Percentiles rank a stretch among this genome's conserved stretches.
phyloP scores from a whole-genome alignment of 2,113 vertebrate genomes.

The Ciconia boyciana region DNA sequence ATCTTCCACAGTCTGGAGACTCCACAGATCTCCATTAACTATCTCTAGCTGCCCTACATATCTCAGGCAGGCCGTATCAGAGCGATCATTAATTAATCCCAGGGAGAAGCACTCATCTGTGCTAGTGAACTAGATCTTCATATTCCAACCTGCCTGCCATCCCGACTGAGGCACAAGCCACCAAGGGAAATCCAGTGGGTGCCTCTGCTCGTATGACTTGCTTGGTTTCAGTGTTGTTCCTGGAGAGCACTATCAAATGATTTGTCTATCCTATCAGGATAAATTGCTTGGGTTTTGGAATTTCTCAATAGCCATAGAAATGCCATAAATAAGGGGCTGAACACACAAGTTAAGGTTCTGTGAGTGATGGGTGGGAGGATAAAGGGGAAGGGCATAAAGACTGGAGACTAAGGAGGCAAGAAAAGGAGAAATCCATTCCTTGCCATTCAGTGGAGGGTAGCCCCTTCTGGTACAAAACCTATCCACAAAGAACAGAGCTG shows the following conservation, averaged over 20 bases:
- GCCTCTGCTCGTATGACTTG: not conserved
- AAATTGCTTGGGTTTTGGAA: not conserved
- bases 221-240: not conserved
- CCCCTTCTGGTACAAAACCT: not conserved
- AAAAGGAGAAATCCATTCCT: not conserved
- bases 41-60: not conserved
- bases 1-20: not conserved
- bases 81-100: conserved; percentile 40
- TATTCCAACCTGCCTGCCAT: not conserved
- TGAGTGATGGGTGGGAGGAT: not conserved
- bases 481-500: not conserved
- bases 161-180: not conserved
- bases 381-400: not conserved
- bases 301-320: not conserved
- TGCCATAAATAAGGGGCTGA: not conserved
- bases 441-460: not conserved
- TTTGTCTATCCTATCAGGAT: not conserved
- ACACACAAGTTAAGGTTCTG: not conserved
- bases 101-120: conserved; percentile 9
- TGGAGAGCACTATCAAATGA: not conserved
- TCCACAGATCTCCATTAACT: not conserved
- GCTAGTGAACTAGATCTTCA: not conserved
- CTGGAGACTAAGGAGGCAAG: not conserved
- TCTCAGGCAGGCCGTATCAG: not conserved
- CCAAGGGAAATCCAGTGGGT: not conserved